These are phyloP conservation scores for Monoplex corrugatus DNA, from an alignment of 2,888 invertebrate species.

Conservation along the genomic window DNA sequence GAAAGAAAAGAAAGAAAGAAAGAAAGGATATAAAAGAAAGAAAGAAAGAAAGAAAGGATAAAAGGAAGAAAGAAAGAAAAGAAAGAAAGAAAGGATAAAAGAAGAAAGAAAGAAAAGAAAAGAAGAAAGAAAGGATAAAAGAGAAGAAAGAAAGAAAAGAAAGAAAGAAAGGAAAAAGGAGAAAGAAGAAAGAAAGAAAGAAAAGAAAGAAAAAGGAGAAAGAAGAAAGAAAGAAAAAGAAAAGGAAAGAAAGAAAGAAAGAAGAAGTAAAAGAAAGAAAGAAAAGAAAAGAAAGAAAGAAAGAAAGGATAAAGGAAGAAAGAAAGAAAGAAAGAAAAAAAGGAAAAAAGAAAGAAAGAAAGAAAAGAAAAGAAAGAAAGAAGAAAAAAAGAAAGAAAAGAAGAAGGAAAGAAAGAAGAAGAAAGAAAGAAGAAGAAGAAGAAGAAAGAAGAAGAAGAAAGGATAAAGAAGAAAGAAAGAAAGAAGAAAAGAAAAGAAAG, in stretches of 20 bases:
- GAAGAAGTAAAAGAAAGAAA: constrained; percentile 40
- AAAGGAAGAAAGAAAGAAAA: neutral
- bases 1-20: neutral
- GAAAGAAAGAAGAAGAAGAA: too few species aligned
- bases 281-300: constrained; percentile 26
- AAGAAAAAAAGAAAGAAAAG: neutral
- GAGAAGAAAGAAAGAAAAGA: neutral
- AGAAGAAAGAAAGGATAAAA: neutral
- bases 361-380: neutral
- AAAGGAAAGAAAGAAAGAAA: neutral
- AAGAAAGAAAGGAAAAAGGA: neutral
- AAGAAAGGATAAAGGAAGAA: constrained; percentile 24
- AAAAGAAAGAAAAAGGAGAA: neutral
- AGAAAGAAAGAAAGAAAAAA: neutral
- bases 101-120: neutral
- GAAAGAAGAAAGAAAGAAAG: neutral
- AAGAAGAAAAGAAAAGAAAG: neutral
- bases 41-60: neutral
- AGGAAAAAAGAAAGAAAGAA: neutral
- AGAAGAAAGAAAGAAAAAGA: neutral
- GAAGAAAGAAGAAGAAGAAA: too few species aligned
- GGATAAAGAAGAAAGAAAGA: too few species aligned
- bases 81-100: neutral
- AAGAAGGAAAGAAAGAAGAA: too few species aligned
- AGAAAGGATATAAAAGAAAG: neutral